These are phyloP conservation scores for Anoplolepis gracilipes DNA, from an alignment of 1,140 invertebrate genomes.

Conservation along the genomic window DNA sequence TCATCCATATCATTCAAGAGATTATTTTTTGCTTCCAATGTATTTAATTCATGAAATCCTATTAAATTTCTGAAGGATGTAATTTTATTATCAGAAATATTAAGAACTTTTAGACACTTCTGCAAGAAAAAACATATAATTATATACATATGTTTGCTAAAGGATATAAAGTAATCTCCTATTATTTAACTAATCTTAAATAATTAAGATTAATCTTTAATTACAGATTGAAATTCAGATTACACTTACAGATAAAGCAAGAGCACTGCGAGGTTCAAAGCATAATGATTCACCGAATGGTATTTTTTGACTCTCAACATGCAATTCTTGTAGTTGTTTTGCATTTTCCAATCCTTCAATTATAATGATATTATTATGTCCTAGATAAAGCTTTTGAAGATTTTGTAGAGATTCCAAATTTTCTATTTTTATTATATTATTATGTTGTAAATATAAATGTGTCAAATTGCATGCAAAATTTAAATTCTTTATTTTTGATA, in stretches of 20 bases:
- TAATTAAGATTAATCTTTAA: not conserved
- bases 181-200: too few relatives aligned
- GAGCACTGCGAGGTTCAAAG: slow-evolving; percentile 88
- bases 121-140: slow-evolving; percentile 61
- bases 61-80: slow-evolving; percentile 81
- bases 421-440: slow-evolving; percentile 88
- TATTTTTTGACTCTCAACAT: slow-evolving; percentile 89
- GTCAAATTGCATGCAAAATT: slow-evolving; percentile 87
- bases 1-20: slow-evolving; percentile 84
- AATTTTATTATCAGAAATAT: slow-evolving; percentile 86
- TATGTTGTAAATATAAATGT: slow-evolving; percentile 90
- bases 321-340: slow-evolving; percentile 88
- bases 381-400: slow-evolving; percentile 89
- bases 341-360: slow-evolving; percentile 89
- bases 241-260: slow-evolving; percentile 87
- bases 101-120: slow-evolving; percentile 84
- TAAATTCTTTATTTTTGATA: slow-evolving; percentile 88
- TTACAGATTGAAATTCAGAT: not conserved
- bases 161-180: not conserved
- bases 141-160: not conserved
- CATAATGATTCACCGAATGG: slow-evolving; percentile 87
- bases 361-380: slow-evolving; percentile 89
- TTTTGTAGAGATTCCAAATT: slow-evolving; percentile 87
- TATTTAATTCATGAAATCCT: slow-evolving; percentile 82
- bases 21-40: slow-evolving; percentile 85